Evolutionary conservation across 2,888 invertebrate genomes (phyloP), one percentile per base, ranked within the genome.

Genomic region (Acanthosoma haemorrhoidale): DNA sequence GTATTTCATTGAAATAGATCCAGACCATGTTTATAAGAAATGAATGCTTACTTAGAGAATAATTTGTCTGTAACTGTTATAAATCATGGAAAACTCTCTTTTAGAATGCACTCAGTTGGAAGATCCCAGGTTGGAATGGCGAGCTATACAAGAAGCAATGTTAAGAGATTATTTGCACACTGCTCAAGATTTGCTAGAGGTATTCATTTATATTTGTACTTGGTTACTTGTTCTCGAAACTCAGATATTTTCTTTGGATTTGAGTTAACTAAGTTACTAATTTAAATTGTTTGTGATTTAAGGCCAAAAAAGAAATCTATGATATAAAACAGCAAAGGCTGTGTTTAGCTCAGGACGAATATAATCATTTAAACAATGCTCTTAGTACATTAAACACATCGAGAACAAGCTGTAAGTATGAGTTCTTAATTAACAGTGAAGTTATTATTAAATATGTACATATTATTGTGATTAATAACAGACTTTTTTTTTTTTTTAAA

Each of bases 301-400:
- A 94, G 93, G 95, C 96, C 76, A 96, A 96, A 83, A 93, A 94
- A 80, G 96, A 97, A 84, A 96, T 96, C 81, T 93, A 90, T 83
- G 91, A 94, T 82, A 90, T 97, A 75, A 97, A 97, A 82, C 93
- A 95, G 79, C 94, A 96, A 83, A 87, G 96, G 79, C 83, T 97
- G 77, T 88, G 90, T 78, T 84, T 97, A 77, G 96, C 96, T 68
- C 94, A 96, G 82, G 94, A 96, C 81, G 96, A 97, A 82, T 96
- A 94, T 83, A 91, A 94, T 79, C 92, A 94, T 80, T 86, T 96
- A 73, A 94, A 92, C 82, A 91, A 91, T 80, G 90, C 90, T 59
- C 84, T 91, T 73, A 86, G 88, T 61, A 92, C 92, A 69, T 86
- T 94, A 77, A 92, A 90, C 75, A 90, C 94, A 73, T 95, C 95